phyloP scores from a whole-genome alignment of 2,113 vertebrate species.

The Rattus rattus region DNA sequence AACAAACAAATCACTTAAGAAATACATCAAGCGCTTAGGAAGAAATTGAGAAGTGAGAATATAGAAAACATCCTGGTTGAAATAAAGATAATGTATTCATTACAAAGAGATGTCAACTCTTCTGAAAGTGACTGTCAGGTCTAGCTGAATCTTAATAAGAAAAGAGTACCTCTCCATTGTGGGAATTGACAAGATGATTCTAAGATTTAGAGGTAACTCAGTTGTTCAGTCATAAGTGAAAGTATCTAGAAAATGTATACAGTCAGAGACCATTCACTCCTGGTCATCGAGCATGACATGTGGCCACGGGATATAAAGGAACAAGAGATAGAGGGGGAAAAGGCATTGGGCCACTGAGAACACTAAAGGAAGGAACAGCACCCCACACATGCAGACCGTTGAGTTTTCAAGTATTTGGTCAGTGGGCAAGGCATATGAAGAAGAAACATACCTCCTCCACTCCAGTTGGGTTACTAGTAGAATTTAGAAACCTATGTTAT shows the following conservation, averaged over 20 bases:
- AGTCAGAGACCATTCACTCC: not conserved
- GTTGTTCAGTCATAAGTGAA: not conserved
- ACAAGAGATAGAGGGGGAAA: not conserved
- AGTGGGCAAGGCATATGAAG: not conserved
- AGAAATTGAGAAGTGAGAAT: not conserved
- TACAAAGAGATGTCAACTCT: not conserved
- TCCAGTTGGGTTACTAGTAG: not conserved
- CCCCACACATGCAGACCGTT: rapidly evolving
- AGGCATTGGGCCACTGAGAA: not conserved
- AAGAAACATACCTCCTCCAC: not conserved
- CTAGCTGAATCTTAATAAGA: not conserved
- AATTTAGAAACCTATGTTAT: not conserved
- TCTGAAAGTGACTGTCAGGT: not conserved
- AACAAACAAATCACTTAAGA: not conserved
- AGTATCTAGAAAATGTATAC: not conserved
- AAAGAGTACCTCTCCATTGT: not conserved
- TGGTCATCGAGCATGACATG: not conserved
- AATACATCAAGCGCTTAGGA: not conserved
- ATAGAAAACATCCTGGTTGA: not conserved
- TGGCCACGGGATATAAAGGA: not conserved
- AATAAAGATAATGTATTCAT: not conserved
- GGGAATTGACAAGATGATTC: not conserved
- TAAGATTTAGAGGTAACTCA: not conserved
- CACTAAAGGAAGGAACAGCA: not conserved
- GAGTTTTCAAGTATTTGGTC: not conserved